Evolutionary conservation across 1,140 invertebrate species (phyloP).

Genomic region (Pseudomyrmex dendroicus): DNA sequence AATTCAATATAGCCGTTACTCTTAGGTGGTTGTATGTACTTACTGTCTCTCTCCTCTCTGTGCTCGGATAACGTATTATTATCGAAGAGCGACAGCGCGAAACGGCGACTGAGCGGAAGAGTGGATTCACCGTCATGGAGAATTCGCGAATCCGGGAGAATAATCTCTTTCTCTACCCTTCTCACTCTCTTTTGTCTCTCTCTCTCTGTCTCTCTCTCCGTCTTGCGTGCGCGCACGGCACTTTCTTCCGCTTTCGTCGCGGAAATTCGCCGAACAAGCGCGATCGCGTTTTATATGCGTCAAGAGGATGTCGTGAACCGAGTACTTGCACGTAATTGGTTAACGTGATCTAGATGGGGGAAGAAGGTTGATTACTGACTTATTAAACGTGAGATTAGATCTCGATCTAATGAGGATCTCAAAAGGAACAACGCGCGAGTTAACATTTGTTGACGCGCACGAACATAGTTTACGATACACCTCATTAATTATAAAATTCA

Average conservation of each 20-base stretch:
- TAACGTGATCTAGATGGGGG: conserved; percentile 37
- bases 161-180: conserved; percentile 38
- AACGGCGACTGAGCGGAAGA: conserved; percentile 48
- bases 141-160: conserved; percentile 51
- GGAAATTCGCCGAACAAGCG: conserved; percentile 43
- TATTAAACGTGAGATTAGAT: conserved; percentile 57
- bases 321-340: conserved; percentile 41
- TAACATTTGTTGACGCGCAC: background rate
- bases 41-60: conserved; percentile 55
- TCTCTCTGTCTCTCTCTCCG: no score
- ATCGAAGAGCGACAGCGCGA: conserved; percentile 52
- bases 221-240: background rate
- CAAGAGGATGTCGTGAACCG: conserved; percentile 26
- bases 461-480: background rate
- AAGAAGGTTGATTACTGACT: conserved; percentile 38
- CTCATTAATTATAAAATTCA: background rate
- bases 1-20: conserved; percentile 76
- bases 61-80: conserved; percentile 64
- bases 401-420: conserved; percentile 30
- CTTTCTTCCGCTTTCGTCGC: conserved; percentile 32
- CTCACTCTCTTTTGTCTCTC: background rate
- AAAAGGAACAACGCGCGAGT: conserved; percentile 13
- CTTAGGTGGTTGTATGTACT: conserved; percentile 66
- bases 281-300: conserved; percentile 53
- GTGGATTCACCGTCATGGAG: conserved; percentile 52